Evolutionary conservation across 1,140 invertebrate genomes (phyloP).

Genomic region (Episyrphus balteatus): DNA sequence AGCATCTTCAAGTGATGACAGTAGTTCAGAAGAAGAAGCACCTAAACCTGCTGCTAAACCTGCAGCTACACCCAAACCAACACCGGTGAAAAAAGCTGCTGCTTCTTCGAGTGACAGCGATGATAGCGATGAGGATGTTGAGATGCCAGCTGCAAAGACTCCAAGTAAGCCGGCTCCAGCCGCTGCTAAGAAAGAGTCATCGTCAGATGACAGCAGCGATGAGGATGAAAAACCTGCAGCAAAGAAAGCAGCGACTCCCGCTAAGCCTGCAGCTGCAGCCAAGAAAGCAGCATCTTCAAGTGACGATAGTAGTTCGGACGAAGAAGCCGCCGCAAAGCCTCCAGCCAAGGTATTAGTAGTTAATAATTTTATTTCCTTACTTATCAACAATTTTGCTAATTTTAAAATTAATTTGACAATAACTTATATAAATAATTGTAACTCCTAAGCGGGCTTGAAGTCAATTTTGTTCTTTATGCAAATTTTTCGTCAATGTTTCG

Average conservation of each 20-base stretch:
- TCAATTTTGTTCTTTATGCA: too few relatives aligned
- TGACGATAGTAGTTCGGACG: constrained; percentile 9
- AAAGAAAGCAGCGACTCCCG: constrained; percentile 7
- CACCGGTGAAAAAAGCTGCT: constrained; percentile 8
- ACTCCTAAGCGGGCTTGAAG: too few relatives aligned
- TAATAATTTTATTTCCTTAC: too few relatives aligned
- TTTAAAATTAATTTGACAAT: too few relatives aligned
- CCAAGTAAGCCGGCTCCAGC: too few relatives aligned
- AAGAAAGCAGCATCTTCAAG: constrained; percentile 9
- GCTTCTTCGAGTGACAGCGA: too few relatives aligned
- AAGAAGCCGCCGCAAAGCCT: constrained; percentile 7
- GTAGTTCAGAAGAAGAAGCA: constrained; percentile 9
- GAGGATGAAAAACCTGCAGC: constrained; percentile 21
- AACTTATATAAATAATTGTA: too few relatives aligned
- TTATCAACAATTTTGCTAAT: too few relatives aligned
- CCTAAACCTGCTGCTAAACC: constrained; percentile 6
- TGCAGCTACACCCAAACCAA: constrained; percentile 1
- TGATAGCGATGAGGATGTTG: not conserved
- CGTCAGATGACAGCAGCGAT: constrained; percentile 13
- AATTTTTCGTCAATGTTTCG: too few relatives aligned
- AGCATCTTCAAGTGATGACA: constrained; percentile 8
- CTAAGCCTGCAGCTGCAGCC: constrained; percentile 3
- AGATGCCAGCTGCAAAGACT: not conserved
- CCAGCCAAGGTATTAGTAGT: constrained; percentile 2
- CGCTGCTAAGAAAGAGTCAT: not conserved